Percentiles rank a stretch among this genome's conserved stretches.
Evolutionary conservation across 2,797 vertebrate species (phyloP).

Genomic region (Xyrichtys novacula): DNA sequence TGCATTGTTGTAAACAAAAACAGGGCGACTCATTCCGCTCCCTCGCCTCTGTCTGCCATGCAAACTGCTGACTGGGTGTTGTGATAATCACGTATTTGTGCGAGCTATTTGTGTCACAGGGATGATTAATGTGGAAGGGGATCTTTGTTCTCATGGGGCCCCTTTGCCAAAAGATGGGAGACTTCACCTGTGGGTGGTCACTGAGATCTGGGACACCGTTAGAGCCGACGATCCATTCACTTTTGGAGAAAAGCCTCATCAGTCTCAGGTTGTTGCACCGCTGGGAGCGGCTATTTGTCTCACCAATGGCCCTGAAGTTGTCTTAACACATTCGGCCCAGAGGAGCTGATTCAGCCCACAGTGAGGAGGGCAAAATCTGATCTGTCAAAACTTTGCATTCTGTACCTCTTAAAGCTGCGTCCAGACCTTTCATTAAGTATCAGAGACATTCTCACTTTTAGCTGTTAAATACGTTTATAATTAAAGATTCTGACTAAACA

Average conservation of each 20-base stretch:
- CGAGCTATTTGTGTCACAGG: slow-evolving; percentile 68
- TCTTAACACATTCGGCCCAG: slow-evolving; percentile 62
- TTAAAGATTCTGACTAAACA: slow-evolving; percentile 21
- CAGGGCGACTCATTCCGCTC: slow-evolving; percentile 54
- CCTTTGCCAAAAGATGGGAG: slow-evolving; percentile 63
- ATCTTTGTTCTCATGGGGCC: slow-evolving; percentile 60
- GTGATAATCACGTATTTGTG: slow-evolving; percentile 77
- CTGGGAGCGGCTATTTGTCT: slow-evolving; percentile 77
- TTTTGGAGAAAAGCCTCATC: slow-evolving; percentile 74
- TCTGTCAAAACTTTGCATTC: slow-evolving; percentile 52
- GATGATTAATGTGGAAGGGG: slow-evolving; percentile 77
- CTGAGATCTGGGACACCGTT: slow-evolving; percentile 72
- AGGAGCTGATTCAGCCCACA: slow-evolving; percentile 73
- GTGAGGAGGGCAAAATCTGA: slow-evolving; percentile 56
- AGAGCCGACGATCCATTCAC: slow-evolving; percentile 66
- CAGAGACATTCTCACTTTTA: slow-evolving; percentile 23
- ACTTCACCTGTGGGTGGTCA: slow-evolving; percentile 78
- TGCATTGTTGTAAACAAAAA: slow-evolving; percentile 64
- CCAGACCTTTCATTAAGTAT: slow-evolving; percentile 28
- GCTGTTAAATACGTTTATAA: slow-evolving; percentile 11
- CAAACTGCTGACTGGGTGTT: slow-evolving; percentile 77
- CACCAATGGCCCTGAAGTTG: slow-evolving; percentile 64
- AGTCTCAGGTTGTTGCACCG: slow-evolving; percentile 68
- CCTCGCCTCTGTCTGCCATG: slow-evolving; percentile 44
- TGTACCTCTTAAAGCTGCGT: slow-evolving; percentile 39